Conservation (phyloP, 2,797 vertebrate species). For the Craterocephalus amniculus region DNA sequence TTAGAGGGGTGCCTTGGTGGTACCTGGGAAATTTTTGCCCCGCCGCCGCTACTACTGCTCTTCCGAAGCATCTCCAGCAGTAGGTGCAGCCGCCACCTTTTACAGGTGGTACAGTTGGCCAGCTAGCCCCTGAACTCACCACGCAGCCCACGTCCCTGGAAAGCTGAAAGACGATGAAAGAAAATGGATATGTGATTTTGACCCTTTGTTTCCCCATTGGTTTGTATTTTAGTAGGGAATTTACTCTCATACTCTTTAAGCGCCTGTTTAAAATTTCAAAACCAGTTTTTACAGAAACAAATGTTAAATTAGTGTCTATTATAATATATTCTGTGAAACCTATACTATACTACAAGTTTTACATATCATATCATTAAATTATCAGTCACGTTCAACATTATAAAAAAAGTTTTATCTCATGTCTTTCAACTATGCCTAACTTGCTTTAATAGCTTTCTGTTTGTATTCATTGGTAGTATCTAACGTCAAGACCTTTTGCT, state of each 20-base stretch:
- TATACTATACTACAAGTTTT: background rate
- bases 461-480: background rate
- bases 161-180: conserved; percentile 44
- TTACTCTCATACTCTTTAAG: background rate
- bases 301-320: background rate
- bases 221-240: background rate
- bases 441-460: background rate
- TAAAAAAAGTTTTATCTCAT: background rate
- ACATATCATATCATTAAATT: background rate
- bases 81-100: conserved; percentile 39
- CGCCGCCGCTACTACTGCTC: conserved; percentile 65
- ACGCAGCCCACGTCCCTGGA: conserved; percentile 52
- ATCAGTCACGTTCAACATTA: background rate
- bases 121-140: conserved; percentile 63
- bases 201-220: too few relatives aligned
- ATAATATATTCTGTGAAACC: background rate
- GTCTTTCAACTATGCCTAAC: background rate
- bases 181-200: too few relatives aligned
- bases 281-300: background rate
- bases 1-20: conserved; percentile 78
- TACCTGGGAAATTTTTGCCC: conserved; percentile 82
- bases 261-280: background rate
- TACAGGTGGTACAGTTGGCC: conserved; percentile 48
- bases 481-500: background rate
- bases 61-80: conserved; percentile 75